Percentiles rank a stretch among this genome's conserved stretches.
phyloP scores from a whole-genome alignment of 2,797 vertebrate genomes.

The Dallia pectoralis region DNA sequence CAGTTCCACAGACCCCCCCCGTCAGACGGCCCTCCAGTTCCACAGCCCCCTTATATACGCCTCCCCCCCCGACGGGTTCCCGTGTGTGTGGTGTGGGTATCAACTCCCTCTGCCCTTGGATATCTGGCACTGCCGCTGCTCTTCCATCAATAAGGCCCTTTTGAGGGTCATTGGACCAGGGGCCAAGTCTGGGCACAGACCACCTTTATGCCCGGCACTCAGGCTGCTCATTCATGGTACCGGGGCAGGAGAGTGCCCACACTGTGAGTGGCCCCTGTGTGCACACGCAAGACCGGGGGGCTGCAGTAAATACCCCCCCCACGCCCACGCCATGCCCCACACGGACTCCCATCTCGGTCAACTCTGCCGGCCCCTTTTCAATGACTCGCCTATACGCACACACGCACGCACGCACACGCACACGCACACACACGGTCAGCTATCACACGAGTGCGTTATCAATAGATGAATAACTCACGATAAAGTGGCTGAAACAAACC shows the following conservation, averaged over 20 bases:
- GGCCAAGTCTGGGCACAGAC: slow-evolving; percentile 66
- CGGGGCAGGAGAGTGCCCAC: slow-evolving; percentile 46
- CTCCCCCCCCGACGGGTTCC: too few species aligned
- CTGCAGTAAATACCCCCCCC: slow-evolving; percentile 63
- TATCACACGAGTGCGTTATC: background rate
- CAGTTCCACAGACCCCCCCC: too few species aligned
- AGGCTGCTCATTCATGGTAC: slow-evolving; percentile 75
- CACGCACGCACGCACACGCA: background rate
- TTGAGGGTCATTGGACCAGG: slow-evolving; percentile 65
- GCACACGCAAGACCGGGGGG: slow-evolving; percentile 58
- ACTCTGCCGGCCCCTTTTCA: slow-evolving; percentile 24
- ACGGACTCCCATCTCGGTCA: slow-evolving; percentile 17
- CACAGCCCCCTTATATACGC: too few species aligned
- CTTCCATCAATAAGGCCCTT: slow-evolving; percentile 73
- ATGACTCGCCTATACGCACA: slow-evolving; percentile 4
- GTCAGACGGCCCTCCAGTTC: too few species aligned
- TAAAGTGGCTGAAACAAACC: background rate
- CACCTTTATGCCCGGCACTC: slow-evolving; percentile 74
- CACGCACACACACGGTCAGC: slow-evolving; percentile 3
- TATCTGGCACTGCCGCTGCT: slow-evolving; percentile 36
- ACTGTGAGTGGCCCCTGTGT: slow-evolving; percentile 47
- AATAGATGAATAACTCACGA: too few species aligned
- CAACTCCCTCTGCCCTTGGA: slow-evolving; percentile 7
- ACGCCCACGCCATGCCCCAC: slow-evolving; percentile 38
- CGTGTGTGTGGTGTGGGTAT: slow-evolving; percentile 26